phyloP scores from a whole-genome alignment of 2,797 vertebrate genomes.

The Bradypodion ventrale region DNA sequence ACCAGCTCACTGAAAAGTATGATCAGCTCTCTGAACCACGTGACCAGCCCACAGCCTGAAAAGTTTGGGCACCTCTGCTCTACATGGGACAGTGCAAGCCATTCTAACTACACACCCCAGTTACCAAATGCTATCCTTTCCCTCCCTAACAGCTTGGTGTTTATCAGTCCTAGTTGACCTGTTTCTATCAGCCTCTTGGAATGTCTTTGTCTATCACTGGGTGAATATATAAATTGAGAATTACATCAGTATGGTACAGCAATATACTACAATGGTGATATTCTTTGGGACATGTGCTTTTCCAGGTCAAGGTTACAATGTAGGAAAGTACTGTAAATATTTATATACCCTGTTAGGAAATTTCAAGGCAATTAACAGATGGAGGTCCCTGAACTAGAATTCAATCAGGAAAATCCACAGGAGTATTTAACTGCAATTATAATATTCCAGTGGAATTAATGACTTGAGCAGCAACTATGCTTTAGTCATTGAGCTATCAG shows the following conservation, averaged over 20 bases:
- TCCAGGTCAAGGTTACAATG: slow-evolving; percentile 31
- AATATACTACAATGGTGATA: not conserved
- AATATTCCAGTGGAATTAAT: slow-evolving; percentile 59
- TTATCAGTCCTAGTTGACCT: not conserved
- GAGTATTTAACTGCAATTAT: slow-evolving; percentile 59
- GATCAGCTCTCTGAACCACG: too few relatives aligned
- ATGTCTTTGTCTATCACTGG: not conserved
- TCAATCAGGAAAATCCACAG: slow-evolving; percentile 53
- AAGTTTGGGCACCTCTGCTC: too few relatives aligned
- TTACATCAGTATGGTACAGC: not conserved
- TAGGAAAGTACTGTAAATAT: slow-evolving; percentile 13
- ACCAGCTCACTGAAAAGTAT: too few relatives aligned
- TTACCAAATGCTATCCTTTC: not conserved
- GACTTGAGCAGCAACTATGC: slow-evolving; percentile 46
- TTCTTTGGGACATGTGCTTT: slow-evolving; percentile 5
- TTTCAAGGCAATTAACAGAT: slow-evolving; percentile 52
- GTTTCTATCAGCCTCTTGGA: not conserved
- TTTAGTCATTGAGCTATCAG: slow-evolving; percentile 51
- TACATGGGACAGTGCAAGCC: not conserved
- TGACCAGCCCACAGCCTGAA: too few relatives aligned
- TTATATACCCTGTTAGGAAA: slow-evolving; percentile 14
- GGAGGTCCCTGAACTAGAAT: slow-evolving; percentile 48
- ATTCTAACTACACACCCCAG: too few relatives aligned
- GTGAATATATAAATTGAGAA: not conserved
- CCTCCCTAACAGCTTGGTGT: not conserved